phyloP scores from a whole-genome alignment of 30 jellyfish, hydroid and myxozoan genomes.

The Rhopilema esculentum region DNA sequence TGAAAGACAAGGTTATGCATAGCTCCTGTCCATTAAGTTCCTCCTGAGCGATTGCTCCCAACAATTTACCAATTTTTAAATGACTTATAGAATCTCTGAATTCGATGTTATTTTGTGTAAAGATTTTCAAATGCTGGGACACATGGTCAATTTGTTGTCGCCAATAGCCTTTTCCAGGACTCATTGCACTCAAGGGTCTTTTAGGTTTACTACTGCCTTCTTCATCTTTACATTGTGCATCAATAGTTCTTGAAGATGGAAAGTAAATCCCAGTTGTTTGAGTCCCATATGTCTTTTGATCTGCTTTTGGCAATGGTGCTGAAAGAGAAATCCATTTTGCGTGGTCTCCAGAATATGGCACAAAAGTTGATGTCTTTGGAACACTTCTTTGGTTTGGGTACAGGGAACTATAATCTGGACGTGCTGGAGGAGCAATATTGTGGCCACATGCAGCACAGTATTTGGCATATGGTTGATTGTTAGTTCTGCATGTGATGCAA shows the following conservation, averaged over 20 bases:
- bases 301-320: slow-evolving; percentile 53
- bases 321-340: slow-evolving; percentile 65
- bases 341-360: slow-evolving; percentile 30
- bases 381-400: slow-evolving; percentile 39
- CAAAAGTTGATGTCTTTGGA: not conserved
- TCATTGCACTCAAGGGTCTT: slow-evolving; percentile 63
- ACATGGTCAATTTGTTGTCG: slow-evolving; percentile 93
- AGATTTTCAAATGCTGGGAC: slow-evolving; percentile 87
- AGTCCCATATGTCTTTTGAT: slow-evolving; percentile 54
- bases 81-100: slow-evolving; percentile 86
- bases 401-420: slow-evolving; percentile 55
- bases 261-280: slow-evolving; percentile 66
- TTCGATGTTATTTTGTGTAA: slow-evolving; percentile 83
- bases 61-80: slow-evolving; percentile 53
- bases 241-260: slow-evolving; percentile 66
- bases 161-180: slow-evolving; percentile 99
- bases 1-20: slow-evolving; percentile 51
- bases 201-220: slow-evolving; percentile 19
- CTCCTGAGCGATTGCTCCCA: slow-evolving; percentile 72
- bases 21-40: slow-evolving; percentile 66
- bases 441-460: slow-evolving; percentile 89
- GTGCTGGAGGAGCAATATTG: slow-evolving; percentile 77
- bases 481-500: slow-evolving; percentile 73
- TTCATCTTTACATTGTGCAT: slow-evolving; percentile 52
- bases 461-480: slow-evolving; percentile 70